Percentiles rank a stretch among this genome's conserved stretches.
These are phyloP conservation scores for Melanotaenia duboulayi DNA, from an alignment of 2,113 vertebrate species.

Conservation along the genomic window DNA sequence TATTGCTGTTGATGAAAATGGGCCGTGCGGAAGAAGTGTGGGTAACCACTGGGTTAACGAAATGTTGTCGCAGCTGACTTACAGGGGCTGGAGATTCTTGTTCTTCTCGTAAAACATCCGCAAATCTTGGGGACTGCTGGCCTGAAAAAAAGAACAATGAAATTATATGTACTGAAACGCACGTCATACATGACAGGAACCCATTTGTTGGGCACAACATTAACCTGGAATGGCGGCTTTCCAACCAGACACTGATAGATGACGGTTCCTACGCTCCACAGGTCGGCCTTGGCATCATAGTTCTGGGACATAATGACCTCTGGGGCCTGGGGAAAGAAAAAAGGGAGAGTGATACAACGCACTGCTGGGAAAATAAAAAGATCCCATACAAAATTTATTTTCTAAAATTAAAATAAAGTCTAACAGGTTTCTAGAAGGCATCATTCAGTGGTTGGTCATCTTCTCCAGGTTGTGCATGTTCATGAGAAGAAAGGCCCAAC, in stretches of 20 bases:
- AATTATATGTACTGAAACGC: neutral
- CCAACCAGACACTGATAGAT: constrained; percentile 98
- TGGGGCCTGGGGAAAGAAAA: constrained; percentile 85
- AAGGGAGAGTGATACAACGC: neutral
- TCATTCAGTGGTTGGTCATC: too few relatives aligned
- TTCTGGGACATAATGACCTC: constrained; percentile 99
- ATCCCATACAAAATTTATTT: too few relatives aligned
- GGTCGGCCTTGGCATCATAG: constrained; percentile 96
- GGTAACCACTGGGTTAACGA: too few relatives aligned
- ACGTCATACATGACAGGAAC: neutral
- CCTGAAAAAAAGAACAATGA: constrained; percentile 74
- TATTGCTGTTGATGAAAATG: too few relatives aligned
- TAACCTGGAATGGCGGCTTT: constrained; percentile 98
- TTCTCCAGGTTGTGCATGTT: too few relatives aligned
- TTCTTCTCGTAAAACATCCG: constrained; percentile 99
- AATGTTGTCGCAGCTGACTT: constrained; percentile 65
- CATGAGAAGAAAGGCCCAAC: too few relatives aligned
- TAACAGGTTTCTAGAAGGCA: too few relatives aligned
- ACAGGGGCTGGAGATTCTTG: constrained; percentile 93
- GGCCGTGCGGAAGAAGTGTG: too few relatives aligned
- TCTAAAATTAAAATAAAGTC: neutral
- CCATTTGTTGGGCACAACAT: neutral
- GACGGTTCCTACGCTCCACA: constrained; percentile 98
- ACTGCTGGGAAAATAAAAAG: neutral
- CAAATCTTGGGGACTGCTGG: constrained; percentile 96